Conservation (phyloP, 2,888 invertebrate species). For the Agrochola circellaris region DNA sequence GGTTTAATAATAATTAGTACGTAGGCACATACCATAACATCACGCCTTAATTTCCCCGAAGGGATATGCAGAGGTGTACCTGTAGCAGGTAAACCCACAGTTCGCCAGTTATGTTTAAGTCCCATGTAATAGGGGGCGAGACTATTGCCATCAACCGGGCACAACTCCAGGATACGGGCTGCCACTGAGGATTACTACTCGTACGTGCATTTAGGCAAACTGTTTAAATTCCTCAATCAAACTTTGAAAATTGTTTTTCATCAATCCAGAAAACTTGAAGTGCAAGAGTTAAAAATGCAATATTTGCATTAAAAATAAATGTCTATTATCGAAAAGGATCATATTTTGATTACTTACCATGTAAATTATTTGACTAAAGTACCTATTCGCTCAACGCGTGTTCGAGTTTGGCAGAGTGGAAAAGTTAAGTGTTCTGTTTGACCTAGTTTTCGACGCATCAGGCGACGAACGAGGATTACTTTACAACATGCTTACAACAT, state of each 20-base stretch:
- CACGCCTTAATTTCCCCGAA: too few species aligned
- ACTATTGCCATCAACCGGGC: too few species aligned
- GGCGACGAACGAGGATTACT: constrained; percentile 78
- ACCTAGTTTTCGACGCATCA: constrained; percentile 31
- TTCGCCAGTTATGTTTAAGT: too few species aligned
- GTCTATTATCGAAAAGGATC: not conserved
- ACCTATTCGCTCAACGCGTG: not conserved
- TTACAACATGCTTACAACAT: not conserved
- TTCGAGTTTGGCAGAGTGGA: constrained; percentile 3
- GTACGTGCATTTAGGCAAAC: not conserved
- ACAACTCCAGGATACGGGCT: too few species aligned
- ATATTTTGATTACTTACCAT: not conserved
- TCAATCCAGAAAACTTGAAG: not conserved
- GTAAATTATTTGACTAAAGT: not conserved
- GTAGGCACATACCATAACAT: too few species aligned
- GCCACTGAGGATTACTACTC: too few species aligned
- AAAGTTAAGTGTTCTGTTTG: constrained; percentile 43
- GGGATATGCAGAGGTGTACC: too few species aligned
- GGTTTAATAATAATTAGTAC: too few species aligned
- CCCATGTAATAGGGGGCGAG: too few species aligned
- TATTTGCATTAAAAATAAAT: too few species aligned
- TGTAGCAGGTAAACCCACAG: too few species aligned
- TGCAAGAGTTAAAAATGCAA: not conserved
- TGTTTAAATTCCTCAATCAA: not conserved
- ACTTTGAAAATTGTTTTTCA: not conserved